These are phyloP conservation scores for Anthoptus insignis DNA, from an alignment of 2,888 invertebrate species.

Conservation along the genomic window DNA sequence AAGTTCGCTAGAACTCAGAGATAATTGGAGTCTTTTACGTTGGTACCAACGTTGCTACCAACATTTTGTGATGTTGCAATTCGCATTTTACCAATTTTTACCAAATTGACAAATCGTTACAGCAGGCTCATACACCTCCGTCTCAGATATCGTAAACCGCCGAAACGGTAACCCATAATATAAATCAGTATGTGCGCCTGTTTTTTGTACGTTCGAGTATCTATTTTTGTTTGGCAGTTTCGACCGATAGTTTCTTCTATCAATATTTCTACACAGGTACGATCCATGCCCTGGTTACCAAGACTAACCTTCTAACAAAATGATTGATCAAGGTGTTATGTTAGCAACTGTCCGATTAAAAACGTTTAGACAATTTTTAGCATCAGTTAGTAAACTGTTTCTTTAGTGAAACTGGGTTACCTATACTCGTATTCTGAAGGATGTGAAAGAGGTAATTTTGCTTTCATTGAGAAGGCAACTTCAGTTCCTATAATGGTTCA, in stretches of 20 bases:
- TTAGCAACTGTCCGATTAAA: background rate
- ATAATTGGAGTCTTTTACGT: no score
- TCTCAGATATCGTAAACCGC: conserved; percentile 70
- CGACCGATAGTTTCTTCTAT: conserved; percentile 68
- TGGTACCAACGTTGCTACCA: no score
- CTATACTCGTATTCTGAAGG: no score
- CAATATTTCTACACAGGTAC: conserved; percentile 64
- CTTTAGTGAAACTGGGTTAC: conserved; percentile 8
- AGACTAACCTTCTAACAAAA: conserved; percentile 40
- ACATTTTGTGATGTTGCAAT: no score
- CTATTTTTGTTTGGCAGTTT: conserved; percentile 73
- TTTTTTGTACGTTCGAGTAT: conserved; percentile 80
- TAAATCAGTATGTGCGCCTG: conserved; percentile 83
- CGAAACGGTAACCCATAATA: conserved; percentile 74
- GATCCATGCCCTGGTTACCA: conserved; percentile 50
- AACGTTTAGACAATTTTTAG: background rate
- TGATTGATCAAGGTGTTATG: conserved; percentile 42
- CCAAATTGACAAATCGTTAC: conserved; percentile 61
- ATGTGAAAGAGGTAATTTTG: no score
- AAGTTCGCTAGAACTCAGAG: no score
- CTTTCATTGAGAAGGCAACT: no score
- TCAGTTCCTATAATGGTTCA: no score
- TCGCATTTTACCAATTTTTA: no score
- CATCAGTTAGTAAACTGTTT: conserved; percentile 1
- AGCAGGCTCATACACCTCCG: conserved; percentile 52